Evolutionary conservation across 2,888 invertebrate species (phyloP), one percentile per base, ranked within the genome.

Genomic region (Sarcophaga rosellei): DNA sequence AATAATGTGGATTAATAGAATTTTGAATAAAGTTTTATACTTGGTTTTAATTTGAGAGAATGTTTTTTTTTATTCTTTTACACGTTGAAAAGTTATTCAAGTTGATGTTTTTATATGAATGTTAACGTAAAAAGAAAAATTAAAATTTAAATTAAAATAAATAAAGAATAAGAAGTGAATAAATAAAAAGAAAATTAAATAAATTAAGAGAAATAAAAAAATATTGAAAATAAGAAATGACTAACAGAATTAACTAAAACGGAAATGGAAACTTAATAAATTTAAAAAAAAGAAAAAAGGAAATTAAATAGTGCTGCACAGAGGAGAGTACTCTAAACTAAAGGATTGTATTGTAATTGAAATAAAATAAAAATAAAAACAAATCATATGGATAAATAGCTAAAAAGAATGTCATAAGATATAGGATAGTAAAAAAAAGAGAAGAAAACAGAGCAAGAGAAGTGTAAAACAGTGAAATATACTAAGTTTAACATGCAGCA

Each of bases 401-500:
- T 61, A 44, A 75, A 59, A 78, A 21, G 11, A 44, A 35, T 35
- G 35, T 35, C 35, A 35, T 35, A 35, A 35, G 35, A 35, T 35
- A 35, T 62, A 62, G 53, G 53, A 15, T 53, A 17, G 12, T n/a
- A 74, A 65, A 10, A 78, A 53, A 59, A 69, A 73, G 8, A 59
- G 12, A 80, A 66, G 23, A 47, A 62, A 57, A 57, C 21, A 69
- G 63, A 69, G 72, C 45, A 68, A 69, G 63, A 84, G 79, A 59
- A 79, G 68, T 44, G 45, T 35, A 69, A 59, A 68, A 69, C 25
- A 81, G 45, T 76, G 72, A 81, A 78, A 78, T 21, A 65, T 81
- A 78, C 53, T 76, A 65, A 66, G 61, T 57, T 75, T 25, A 88
- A 89, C 91, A 91, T 91, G 91, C 92, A 91, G 86, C 91, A 91